Evolutionary conservation across 2,888 invertebrate genomes (phyloP).

Genomic region (Thymelicus sylvestris): DNA sequence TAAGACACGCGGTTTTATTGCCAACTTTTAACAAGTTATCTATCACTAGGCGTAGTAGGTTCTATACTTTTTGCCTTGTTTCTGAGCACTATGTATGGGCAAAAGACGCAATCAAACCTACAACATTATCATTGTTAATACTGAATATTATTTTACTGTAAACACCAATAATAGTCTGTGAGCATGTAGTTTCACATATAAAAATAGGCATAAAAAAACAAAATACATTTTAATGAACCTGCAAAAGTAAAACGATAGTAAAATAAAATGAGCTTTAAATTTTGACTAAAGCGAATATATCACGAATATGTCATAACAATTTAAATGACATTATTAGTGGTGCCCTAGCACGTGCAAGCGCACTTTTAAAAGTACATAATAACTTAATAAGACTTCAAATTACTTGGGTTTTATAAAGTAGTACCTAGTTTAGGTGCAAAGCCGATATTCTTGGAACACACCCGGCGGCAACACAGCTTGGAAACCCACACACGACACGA

Average conservation of each 20-base stretch:
- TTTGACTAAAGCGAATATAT: neutral
- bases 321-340: neutral
- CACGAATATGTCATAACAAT: neutral
- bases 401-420: too few species aligned
- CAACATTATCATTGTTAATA: too few species aligned
- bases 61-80: neutral
- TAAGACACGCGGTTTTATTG: slow-evolving; percentile 5
- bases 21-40: slow-evolving; percentile 10
- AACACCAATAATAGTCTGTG: too few species aligned
- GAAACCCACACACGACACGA: neutral
- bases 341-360: too few species aligned
- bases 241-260: too few species aligned
- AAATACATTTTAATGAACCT: too few species aligned
- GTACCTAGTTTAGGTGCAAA: neutral
- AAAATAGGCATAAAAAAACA: too few species aligned
- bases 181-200: too few species aligned
- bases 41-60: neutral
- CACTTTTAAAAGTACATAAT: too few species aligned
- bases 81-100: neutral
- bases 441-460: neutral
- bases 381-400: too few species aligned
- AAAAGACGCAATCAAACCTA: neutral
- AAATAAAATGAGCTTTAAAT: neutral
- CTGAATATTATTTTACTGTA: too few species aligned
- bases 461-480: neutral